Evolutionary conservation across 1,140 invertebrate genomes (phyloP), one percentile per base, ranked within the genome.

Genomic region (Homarus americanus): DNA sequence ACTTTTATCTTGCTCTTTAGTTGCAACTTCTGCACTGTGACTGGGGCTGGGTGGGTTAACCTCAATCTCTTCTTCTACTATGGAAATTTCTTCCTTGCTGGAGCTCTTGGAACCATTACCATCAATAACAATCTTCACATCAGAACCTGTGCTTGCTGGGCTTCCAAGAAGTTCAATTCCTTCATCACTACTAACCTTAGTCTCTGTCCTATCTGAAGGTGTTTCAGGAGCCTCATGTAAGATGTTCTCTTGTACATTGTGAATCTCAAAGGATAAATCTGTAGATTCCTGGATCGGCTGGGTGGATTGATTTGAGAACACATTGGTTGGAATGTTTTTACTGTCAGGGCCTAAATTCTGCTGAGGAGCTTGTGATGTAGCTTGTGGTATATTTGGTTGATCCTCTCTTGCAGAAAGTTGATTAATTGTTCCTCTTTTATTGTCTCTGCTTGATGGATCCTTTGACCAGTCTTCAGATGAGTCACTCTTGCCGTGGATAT

Each of bases 161-260:
- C 83, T 86, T 17, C 83, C 72, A 34, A 75, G 40, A 12, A 86
- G 40, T 28, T 86, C 83, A 75, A 86, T 86, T 0, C 83, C 83
- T 49, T 86, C 83, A 86, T 86, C 83, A 44, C 83, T 86, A 34
- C 83, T 86, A 36, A 86, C 28, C 41, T 86, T 86, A 5, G 69
- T 69, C 36, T 80, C 78, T 5, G 78, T 80, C 38, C 34, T 44
- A 34, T 86, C 83, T 0, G 83, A 53, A 1, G 83, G 83, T 20
- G 83, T 86, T 41, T 69, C 82, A 9, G 82, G 82, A 12, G 63
- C 82, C 20, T 69, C 63, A 69, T 69, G n/a, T 12, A 69, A 69
- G 63, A 24, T 24, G 7, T 32, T 69, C n/a, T 69, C 63, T 69
- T 69, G n/a, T 10, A 28, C n/a, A 28, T 32, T 5, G n/a, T 69